Evolutionary conservation across 2,113 vertebrate genomes (phyloP).

Genomic region (Elgaria multicarinata): DNA sequence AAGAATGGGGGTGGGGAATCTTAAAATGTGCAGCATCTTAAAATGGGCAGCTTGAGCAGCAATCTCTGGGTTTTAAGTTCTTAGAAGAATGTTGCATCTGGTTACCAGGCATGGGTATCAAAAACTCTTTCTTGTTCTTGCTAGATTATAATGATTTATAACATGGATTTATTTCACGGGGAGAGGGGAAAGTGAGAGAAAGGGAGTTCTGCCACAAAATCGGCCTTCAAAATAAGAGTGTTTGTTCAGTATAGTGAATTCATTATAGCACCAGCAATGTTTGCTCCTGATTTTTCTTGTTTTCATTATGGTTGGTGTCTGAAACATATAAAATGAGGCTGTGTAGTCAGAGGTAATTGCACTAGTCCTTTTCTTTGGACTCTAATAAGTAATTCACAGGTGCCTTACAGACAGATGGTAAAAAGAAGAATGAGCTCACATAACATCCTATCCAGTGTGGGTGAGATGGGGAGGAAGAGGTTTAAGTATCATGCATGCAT

Average conservation of each 20-base stretch:
- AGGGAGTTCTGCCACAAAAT: neutral
- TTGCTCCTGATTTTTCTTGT: neutral
- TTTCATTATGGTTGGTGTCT: neutral
- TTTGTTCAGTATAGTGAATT: conserved; percentile 23
- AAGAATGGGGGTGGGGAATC: neutral
- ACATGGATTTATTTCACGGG: neutral
- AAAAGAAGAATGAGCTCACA: neutral
- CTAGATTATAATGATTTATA: neutral
- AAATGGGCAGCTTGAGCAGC: conserved; percentile 19
- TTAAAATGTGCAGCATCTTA: conserved; percentile 7
- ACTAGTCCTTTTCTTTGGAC: neutral
- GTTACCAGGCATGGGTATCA: conserved; percentile 27
- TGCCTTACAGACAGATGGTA: neutral
- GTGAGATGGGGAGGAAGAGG: neutral
- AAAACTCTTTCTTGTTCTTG: conserved; percentile 4
- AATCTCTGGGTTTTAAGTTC: conserved; percentile 29
- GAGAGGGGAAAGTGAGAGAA: neutral
- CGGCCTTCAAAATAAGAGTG: conserved; percentile 23
- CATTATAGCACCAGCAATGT: neutral
- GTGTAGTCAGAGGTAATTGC: neutral
- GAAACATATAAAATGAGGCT: neutral
- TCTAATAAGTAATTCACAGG: neutral
- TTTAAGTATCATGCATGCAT: neutral
- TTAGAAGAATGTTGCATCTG: conserved; percentile 37
- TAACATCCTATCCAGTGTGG: neutral